Conservation (phyloP, 2,888 invertebrate genomes). For the Ypsolopha sequella region DNA sequence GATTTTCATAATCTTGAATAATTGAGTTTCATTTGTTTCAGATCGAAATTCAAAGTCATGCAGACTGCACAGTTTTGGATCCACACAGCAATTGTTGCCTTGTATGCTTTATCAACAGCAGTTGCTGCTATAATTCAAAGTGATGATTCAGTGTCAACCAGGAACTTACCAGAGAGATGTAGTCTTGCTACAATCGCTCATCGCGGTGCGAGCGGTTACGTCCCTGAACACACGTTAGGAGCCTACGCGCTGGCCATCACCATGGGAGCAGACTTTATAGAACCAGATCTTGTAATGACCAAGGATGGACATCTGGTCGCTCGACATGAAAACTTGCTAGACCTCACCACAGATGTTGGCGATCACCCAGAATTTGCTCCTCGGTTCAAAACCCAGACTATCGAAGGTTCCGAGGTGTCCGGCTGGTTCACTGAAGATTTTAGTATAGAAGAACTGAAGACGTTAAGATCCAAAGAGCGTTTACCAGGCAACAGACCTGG, state of each 20-base stretch:
- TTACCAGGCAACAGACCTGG: conserved; percentile 47
- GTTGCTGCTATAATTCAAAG: no score
- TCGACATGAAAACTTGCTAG: conserved; percentile 53
- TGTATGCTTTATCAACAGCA: no score
- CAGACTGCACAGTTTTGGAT: no score
- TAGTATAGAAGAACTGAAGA: conserved; percentile 51
- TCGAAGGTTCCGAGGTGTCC: conserved; percentile 33
- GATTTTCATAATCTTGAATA: no score
- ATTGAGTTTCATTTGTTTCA: no score
- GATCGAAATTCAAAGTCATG: no score
- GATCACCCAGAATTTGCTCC: conserved; percentile 39
- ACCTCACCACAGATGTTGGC: conserved; percentile 43
- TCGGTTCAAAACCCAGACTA: conserved; percentile 37
- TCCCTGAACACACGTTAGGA: conserved; percentile 56
- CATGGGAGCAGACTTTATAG: conserved; percentile 56
- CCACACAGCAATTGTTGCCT: no score
- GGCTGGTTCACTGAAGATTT: conserved; percentile 63
- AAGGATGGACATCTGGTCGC: conserved; percentile 50
- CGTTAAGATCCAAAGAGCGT: conserved; percentile 44
- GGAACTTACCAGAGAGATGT: conserved; percentile 24
- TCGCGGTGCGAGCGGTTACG: conserved; percentile 55
- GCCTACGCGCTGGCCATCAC: conserved; percentile 53
- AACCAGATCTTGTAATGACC: conserved; percentile 57
- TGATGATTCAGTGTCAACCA: no score
- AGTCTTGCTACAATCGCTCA: conserved; percentile 48